Percentiles rank a stretch among this genome's conserved stretches.
Conservation (phyloP, 1,140 invertebrate genomes). For the Panagrolaimus sp. region DNA sequence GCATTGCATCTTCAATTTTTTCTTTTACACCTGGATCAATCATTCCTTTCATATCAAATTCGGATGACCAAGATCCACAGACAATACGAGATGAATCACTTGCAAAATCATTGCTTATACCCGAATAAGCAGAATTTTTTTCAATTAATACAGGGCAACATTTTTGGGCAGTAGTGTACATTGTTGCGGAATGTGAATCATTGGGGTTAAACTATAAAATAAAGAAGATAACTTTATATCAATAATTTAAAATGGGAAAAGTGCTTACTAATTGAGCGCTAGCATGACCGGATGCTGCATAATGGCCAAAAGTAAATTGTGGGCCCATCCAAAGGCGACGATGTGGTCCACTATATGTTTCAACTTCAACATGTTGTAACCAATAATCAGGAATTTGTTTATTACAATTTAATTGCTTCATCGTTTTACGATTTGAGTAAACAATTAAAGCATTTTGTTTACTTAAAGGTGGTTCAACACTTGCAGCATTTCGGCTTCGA, state of each 20-base stretch:
- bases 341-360: conserved; percentile 52
- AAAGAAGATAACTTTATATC: background rate
- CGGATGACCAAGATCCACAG: conserved; percentile 45
- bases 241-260: conserved; percentile 21
- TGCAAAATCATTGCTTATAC: conserved; percentile 25
- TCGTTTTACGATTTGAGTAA: background rate
- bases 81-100: conserved; percentile 34
- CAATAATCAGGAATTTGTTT: conserved; percentile 23
- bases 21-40: conserved; percentile 36
- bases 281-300: conserved; percentile 42
- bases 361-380: conserved; percentile 45
- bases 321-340: conserved; percentile 56
- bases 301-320: conserved; percentile 51
- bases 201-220: conserved; percentile 28
- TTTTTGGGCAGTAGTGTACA: conserved; percentile 30
- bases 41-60: conserved; percentile 20
- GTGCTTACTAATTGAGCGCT: conserved; percentile 31
- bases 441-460: background rate
- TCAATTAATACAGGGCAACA: conserved; percentile 46
- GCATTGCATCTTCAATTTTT: conserved; percentile 46
- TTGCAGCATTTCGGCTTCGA: conserved; percentile 11
- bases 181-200: background rate
- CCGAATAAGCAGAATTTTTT: conserved; percentile 27
- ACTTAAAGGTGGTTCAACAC: background rate
- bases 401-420: background rate